Evolutionary conservation across 2,888 invertebrate genomes (phyloP), one percentile per base, ranked within the genome.

Genomic region (Stenodema calcarata): DNA sequence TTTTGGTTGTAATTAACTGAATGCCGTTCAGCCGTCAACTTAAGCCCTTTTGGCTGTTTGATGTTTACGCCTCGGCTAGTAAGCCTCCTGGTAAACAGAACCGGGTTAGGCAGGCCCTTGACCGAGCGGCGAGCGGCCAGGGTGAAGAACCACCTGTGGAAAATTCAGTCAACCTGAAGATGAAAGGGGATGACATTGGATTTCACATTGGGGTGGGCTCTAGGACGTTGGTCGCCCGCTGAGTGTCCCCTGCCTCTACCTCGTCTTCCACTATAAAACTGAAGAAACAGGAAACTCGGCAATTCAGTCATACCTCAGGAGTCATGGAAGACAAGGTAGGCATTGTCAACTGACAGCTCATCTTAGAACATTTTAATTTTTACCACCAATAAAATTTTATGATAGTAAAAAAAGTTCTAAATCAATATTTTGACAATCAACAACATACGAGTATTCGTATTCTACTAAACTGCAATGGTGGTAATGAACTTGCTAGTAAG

Each of bases 151-250:
- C 78, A 27, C 41, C 78, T 41, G 42, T 78, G 78, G 41, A 41
- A 78, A 78, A 44, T 78, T 44, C 42, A 27, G 14, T 44, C 42
- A 27, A 44, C 78, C 44, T 35, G 73, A 41, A 30, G 44, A 44
- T 23, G 44, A 78, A 44, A 18, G 54, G 81, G 44, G 76, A 76
- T 78, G 87, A 84, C 87, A 87, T 87, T 87, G 87, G 87, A 84
- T 87, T 84, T 87, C 76, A 30, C 82, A 44, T 78, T 41, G 44
- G 70, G 75, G 41, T 42, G 50, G 84, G 18, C 79, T 78, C n/a
- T 62, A 86, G 79, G 86, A 70, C 86, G 73, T 23, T n/a, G 78
- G 35, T 18, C 78, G 42, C 44, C 23, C 78, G 44, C 78, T 11
- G 54, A 54, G 54, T 35, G 35, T 35, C 35, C 35, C 35, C 35